Base-by-base conservation (phyloP, 2,113 vertebrate species). In the Arvicanthis niloticus region DNA sequence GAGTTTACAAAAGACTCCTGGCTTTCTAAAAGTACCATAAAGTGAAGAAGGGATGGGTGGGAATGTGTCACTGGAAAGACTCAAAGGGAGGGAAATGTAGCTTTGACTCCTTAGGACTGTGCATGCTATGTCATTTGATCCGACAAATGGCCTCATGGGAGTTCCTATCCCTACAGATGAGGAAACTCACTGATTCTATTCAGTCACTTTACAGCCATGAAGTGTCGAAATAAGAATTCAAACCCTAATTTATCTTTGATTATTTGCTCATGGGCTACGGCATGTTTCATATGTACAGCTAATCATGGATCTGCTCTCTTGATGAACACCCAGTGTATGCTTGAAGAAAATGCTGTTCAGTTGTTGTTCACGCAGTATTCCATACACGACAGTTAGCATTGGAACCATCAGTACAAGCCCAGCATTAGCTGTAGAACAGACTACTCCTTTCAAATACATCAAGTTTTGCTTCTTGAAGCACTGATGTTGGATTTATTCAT, bases 191-290 rank as follows among this genome's bases (percentile, higher is more conserved):
- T 11, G 34, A 80, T 91, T 24, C 31, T 70, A 75, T 91, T 88
- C 22, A 29, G 40, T 88, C 56, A 40, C 29, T 29, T 34, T 48
- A 91, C 85, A 22, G 34, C 31, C 17, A 78, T 3, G 13, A 12
- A 45, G 10, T 67, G 21, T 45, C 51, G 87, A 93, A 93, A 93
- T 80, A 51, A 92, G 40, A 58, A 91, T 85, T 75, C 37, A 84
- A 84, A 97, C 82, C 75, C 81, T 42, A n/a, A 94, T 42, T 91
- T 86, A 12, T 58, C 45, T 70, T 67, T 70, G 67, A 48, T 58
- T 88, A 87, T 94, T 86, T 26, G 88, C 34, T 40, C 40, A 62
- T 40, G 34, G 17, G 56, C 81, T 40, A 34, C 22, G 13, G 22
- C 6, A 15, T 82, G 40, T 60, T 82, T 40, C 40, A 40, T 82